Evolutionary conservation across 1,140 invertebrate species (phyloP).

Genomic region (Acyrthosiphon pisum): DNA sequence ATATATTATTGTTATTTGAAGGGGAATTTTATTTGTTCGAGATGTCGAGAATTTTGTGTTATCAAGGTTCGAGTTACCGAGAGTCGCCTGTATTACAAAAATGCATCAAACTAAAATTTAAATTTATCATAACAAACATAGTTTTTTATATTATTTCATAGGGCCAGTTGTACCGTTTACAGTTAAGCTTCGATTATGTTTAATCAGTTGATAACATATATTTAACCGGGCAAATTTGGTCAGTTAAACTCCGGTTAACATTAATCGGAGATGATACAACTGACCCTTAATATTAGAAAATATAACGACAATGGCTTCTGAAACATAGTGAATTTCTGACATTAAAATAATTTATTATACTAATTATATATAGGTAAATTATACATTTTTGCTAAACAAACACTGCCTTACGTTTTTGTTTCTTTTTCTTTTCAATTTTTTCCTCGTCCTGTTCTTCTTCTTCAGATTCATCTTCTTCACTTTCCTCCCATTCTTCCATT

Average conservation of each 20-base stretch:
- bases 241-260: too few species aligned
- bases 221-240: too few species aligned
- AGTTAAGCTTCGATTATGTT: too few species aligned
- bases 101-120: not conserved
- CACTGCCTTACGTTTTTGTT: conserved; percentile 70
- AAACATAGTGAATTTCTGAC: not conserved
- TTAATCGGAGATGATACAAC: too few species aligned
- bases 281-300: not conserved
- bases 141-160: too few species aligned
- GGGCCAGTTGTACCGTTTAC: too few species aligned
- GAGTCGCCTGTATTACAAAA: too few species aligned
- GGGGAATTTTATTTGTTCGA: too few species aligned
- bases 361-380: not conserved
- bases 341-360: not conserved
- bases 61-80: too few species aligned
- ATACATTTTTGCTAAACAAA: not conserved
- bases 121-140: not conserved
- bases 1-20: too few species aligned
- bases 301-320: not conserved
- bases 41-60: too few species aligned
- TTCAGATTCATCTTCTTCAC: conserved; percentile 75
- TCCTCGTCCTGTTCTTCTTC: conserved; percentile 74
- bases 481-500: conserved; percentile 93
- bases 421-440: conserved; percentile 72
- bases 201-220: too few species aligned